Evolutionary conservation across 2,888 invertebrate genomes (phyloP).

Genomic region (Geophilus truncorum): DNA sequence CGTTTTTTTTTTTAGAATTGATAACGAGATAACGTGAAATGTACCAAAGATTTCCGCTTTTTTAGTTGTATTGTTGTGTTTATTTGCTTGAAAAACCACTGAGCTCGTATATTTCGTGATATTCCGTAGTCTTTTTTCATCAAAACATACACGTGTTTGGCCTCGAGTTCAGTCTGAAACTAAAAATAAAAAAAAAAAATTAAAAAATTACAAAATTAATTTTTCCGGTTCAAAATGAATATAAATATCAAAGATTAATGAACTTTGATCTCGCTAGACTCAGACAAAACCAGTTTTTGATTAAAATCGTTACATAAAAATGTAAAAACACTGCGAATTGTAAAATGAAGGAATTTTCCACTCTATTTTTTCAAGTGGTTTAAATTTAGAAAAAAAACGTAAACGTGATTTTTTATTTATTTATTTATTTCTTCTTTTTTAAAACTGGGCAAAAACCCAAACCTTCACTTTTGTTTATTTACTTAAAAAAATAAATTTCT

Average conservation of each 20-base stretch:
- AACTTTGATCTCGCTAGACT: neutral
- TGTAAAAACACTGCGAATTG: neutral
- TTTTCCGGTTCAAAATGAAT: too few relatives aligned
- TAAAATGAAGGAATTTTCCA: too few relatives aligned
- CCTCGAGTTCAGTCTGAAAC: conserved; percentile 50
- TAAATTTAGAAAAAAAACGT: too few relatives aligned
- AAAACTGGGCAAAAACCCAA: neutral
- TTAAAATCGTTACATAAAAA: neutral
- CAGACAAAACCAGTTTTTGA: neutral
- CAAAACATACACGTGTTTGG: conserved; percentile 60
- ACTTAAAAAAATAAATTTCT: neutral
- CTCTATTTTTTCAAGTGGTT: too few relatives aligned
- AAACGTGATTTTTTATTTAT: too few relatives aligned
- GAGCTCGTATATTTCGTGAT: conserved; percentile 65
- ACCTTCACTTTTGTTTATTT: neutral
- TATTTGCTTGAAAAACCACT: conserved; percentile 67
- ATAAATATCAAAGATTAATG: neutral
- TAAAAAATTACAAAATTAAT: neutral
- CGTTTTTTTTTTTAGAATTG: neutral
- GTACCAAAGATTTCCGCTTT: conserved; percentile 44
- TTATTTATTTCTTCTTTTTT: neutral
- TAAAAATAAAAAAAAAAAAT: neutral
- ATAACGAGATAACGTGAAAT: too few relatives aligned
- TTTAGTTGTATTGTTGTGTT: conserved; percentile 57
- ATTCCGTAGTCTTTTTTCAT: conserved; percentile 66